Base-by-base conservation (phyloP, 2,797 vertebrate species). In the Cichlasoma orientale region DNA sequence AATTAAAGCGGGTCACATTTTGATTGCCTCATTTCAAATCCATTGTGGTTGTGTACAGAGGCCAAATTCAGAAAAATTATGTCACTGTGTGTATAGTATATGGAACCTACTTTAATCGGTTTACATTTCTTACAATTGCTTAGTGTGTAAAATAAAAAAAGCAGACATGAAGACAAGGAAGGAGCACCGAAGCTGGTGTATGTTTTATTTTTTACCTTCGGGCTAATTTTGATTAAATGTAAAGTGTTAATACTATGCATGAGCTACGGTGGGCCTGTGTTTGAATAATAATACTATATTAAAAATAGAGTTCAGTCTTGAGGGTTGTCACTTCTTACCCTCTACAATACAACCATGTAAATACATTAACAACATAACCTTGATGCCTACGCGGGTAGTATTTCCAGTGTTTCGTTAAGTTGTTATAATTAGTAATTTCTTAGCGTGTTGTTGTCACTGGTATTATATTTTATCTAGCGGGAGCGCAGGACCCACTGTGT, bases 381-480 rank as follows among this genome's bases (percentile, higher is more conserved):
- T 72, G 11, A 29, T 56, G 21, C 56, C 41, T 72, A 52, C 33
- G 44, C 57, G 6, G 21, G 14, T 36, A 36, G 18, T 4, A 14
- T 18, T 23, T 52, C 36, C 57, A 54, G 16, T 38, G 21, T 52
- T 25, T 56, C 41, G 21, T 44, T 4, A 29, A 61, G 19, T 7
- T 70, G 54, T 36, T 38, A 12, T 56, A 71, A 71, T 75, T 71
- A 78, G 21, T 72, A 16, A 52, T 50, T 38, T 19, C 36, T 52
- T 54, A 71, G n/a, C 61, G 16, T 52, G 54, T 18, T 55, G 53
- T 55, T 55, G 57, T 56, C 4, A 1, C 44, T 53, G 23, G 5
- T 71, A n/a, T 38, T 74, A n/a, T 47, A 75, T 75, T 72, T 79
- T 56, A 79, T 77, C 10, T 21, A 50, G 14, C 47, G 58, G 57